phyloP scores from a whole-genome alignment of 2,113 vertebrate species.

The Budorcas taxicolor region DNA sequence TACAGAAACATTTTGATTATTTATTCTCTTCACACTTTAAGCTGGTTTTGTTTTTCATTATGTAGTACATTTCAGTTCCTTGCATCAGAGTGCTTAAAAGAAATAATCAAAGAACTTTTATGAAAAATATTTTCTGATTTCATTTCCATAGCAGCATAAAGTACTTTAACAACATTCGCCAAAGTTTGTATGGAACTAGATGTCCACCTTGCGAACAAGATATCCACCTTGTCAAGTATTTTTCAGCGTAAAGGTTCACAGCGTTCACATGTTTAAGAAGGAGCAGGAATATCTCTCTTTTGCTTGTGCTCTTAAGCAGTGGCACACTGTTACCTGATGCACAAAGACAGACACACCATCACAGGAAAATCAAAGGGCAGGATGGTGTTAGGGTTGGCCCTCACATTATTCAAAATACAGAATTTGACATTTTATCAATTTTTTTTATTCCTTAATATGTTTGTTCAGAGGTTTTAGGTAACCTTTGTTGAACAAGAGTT shows the following conservation, averaged over 20 bases:
- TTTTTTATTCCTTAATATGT: background rate
- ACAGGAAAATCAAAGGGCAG: background rate
- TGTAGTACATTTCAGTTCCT: background rate
- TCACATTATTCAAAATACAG: background rate
- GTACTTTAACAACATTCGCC: background rate
- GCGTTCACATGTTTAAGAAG: background rate
- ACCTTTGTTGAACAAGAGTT: background rate
- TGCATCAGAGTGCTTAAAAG: background rate
- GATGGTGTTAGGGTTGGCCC: accelerated
- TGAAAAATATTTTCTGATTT: constrained; percentile 8
- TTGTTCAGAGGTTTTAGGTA: background rate
- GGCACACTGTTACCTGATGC: background rate
- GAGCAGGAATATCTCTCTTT: background rate
- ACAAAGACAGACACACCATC: background rate
- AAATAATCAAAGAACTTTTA: background rate
- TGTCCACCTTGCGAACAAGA: background rate
- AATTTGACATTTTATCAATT: background rate
- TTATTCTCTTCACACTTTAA: background rate
- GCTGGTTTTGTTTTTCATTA: background rate
- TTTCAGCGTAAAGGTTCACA: background rate
- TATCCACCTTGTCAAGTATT: background rate
- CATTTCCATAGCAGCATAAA: background rate
- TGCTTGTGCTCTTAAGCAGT: background rate
- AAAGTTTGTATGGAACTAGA: background rate
- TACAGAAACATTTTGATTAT: background rate